These are phyloP conservation scores for Drosophila persimilis DNA, from an alignment of 1,140 invertebrate genomes.

Conservation along the genomic window DNA sequence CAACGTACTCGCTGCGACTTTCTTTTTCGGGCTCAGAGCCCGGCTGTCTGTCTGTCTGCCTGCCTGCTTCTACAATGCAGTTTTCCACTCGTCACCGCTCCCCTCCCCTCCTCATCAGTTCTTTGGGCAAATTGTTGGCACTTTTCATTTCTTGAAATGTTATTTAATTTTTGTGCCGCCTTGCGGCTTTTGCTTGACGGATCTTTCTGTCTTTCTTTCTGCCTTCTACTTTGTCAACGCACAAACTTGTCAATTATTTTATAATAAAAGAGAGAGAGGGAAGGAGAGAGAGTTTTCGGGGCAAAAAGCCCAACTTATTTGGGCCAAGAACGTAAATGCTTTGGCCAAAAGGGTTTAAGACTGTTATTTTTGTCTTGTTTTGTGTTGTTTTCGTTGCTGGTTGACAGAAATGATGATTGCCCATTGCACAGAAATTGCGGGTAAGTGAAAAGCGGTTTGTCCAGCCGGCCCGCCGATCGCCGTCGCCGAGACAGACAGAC, in stretches of 20 bases:
- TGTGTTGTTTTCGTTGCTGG: conserved; percentile 9
- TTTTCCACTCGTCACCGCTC: conserved; percentile 2
- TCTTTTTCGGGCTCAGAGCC: conserved; percentile 58
- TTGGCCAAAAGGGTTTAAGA: conserved; percentile 30
- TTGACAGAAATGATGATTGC: conserved; percentile 45
- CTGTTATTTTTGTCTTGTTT: conserved; percentile 3
- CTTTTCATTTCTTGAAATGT: conserved; percentile 61
- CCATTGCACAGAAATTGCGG: conserved; percentile 39
- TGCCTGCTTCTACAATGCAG: conserved; percentile 41
- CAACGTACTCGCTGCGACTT: conserved; percentile 39
- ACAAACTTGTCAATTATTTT: conserved; percentile 74
- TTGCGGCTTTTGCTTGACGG: conserved; percentile 49
- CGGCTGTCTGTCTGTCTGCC: background rate
- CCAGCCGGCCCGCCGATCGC: conserved; percentile 13
- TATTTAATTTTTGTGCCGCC: conserved; percentile 38
- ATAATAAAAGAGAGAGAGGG: conserved; percentile 50
- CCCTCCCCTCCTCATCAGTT: background rate
- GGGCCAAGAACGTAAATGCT: conserved; percentile 66
- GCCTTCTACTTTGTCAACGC: conserved; percentile 59
- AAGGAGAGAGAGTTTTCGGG: conserved; percentile 18
- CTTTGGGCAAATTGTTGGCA: conserved; percentile 41
- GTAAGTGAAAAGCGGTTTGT: conserved; percentile 59
- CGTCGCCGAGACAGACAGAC: conserved; percentile 15
- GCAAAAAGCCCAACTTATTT: conserved; percentile 42
- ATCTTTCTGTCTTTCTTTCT: conserved; percentile 16